Base-by-base conservation (phyloP, 2,888 invertebrate genomes). In the Cantharis flavilabris region DNA sequence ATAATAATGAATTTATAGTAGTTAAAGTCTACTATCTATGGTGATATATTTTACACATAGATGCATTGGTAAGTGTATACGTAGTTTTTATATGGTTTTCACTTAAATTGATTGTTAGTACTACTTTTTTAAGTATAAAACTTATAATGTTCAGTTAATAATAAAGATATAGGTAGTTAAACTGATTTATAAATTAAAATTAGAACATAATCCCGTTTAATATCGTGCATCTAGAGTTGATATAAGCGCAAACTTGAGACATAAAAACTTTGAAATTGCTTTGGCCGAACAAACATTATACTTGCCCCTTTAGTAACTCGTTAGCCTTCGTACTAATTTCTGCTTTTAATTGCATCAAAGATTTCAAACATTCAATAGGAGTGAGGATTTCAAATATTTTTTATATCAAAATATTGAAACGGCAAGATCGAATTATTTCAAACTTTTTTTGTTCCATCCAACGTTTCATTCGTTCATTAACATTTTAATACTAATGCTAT, bases 231-330 rank as follows among this genome's bases (percentile, higher is more conserved):
- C 71, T 67, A 69, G 69, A 71, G 76, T 73, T 78, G 75, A 78
- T 78, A 79, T 78, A 78, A 81, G 76, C 81, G 82, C 80, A 81
- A 83, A 83, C 81, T 84, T 82, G 76, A 76, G 79, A 80, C 83
- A 83, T 84, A 84, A 84, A 83, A 84, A 84, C 81, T 83, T 83
- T 72, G 82, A 80, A 83, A 84, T 83, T 81, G 80, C 82, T 81
- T 78, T 76, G 77, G 75, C 78, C 77, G 76, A 79, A 73, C 79
- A 73, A 78, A 76, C 71, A 78, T 73, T 69, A 71, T 73, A 72
- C 71, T 76, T 73, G 65, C 63, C 71, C 73, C 78, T 72, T 78
- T 78, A 78, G 69, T 78, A 72, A 75, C 72, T 78, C 75, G 73
- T 78, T 78, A 78, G 71, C 75, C 62, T 70, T 65, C 64, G 72